A percentile compares a stretch with the other conserved stretches of the same genome.
Evolutionary conservation across 2,113 vertebrate genomes (phyloP).

Genomic region (Perca schrenkii): DNA sequence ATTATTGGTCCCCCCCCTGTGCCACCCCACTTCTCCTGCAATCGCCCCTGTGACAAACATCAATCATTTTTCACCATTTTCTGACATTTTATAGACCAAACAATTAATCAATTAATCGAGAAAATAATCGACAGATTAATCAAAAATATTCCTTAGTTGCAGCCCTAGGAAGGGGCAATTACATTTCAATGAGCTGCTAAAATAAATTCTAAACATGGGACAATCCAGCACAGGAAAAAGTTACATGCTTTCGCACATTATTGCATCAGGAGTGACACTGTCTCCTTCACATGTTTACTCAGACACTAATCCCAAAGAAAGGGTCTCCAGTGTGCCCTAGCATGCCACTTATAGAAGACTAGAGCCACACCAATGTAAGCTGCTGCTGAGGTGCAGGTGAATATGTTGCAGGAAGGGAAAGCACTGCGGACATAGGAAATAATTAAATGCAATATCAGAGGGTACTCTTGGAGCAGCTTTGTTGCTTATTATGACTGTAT

Average conservation of each 20-base stretch:
- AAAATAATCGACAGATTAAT: too few species aligned
- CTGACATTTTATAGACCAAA: too few species aligned
- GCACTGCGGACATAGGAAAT: not conserved
- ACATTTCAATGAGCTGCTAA: not conserved
- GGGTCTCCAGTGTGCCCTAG: not conserved
- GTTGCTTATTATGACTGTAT: not conserved
- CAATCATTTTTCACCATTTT: too few species aligned
- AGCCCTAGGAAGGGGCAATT: too few species aligned
- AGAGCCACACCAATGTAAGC: not conserved
- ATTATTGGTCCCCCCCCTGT: too few species aligned
- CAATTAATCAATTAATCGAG: too few species aligned
- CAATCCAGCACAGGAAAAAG: not conserved
- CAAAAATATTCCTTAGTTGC: too few species aligned
- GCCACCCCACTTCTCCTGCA: too few species aligned
- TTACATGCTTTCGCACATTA: slow-evolving; percentile 59
- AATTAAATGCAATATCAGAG: slow-evolving; percentile 2
- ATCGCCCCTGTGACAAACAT: too few species aligned
- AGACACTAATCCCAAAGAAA: slow-evolving; percentile 26
- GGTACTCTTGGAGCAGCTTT: not conserved
- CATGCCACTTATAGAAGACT: not conserved
- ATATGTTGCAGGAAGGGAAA: not conserved
- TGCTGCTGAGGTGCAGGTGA: not conserved
- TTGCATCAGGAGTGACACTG: slow-evolving; percentile 64
- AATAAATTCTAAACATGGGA: not conserved
- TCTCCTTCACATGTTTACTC: slow-evolving; percentile 31